Percentiles rank a stretch among this genome's conserved stretches.
Conservation (phyloP, 2,797 vertebrate genomes). For the Gorsachius magnificus region DNA sequence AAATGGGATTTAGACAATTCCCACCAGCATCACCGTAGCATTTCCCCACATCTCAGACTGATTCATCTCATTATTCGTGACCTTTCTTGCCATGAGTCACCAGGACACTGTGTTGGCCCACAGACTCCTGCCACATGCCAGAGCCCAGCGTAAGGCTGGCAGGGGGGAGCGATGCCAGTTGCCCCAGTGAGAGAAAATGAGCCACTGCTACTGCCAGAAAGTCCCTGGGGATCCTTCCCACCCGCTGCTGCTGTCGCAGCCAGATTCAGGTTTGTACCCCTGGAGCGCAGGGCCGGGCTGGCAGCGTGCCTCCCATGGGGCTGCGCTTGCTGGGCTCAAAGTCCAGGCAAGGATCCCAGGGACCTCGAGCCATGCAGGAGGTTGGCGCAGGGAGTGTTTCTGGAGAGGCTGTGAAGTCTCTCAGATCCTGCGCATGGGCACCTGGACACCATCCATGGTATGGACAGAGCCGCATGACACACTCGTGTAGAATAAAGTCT, state of each 20-base stretch:
- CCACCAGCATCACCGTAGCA: background rate
- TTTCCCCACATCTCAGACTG: background rate
- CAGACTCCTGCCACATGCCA: background rate
- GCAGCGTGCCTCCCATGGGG: fast-evolving
- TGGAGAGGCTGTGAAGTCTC: background rate
- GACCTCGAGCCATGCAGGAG: background rate
- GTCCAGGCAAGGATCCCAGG: background rate
- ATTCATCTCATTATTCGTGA: background rate
- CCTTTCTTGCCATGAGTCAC: background rate
- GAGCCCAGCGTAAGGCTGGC: fast-evolving
- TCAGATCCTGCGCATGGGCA: fast-evolving
- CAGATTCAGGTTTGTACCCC: background rate
- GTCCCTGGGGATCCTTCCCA: background rate
- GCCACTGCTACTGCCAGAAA: background rate
- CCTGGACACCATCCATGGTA: fast-evolving
- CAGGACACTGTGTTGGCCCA: fast-evolving
- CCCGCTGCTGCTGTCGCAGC: fast-evolving
- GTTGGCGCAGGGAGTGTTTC: background rate
- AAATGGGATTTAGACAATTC: background rate
- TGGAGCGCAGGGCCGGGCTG: fast-evolving
- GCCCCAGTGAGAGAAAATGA: fast-evolving
- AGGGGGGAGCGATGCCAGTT: fast-evolving
- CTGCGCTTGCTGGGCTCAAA: fast-evolving
- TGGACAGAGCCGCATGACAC: background rate
- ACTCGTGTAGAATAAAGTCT: background rate